A percentile compares a stretch with the other conserved stretches of the same genome.
phyloP scores from a whole-genome alignment of 2,888 invertebrate species.

The Zygaena filipendulae region DNA sequence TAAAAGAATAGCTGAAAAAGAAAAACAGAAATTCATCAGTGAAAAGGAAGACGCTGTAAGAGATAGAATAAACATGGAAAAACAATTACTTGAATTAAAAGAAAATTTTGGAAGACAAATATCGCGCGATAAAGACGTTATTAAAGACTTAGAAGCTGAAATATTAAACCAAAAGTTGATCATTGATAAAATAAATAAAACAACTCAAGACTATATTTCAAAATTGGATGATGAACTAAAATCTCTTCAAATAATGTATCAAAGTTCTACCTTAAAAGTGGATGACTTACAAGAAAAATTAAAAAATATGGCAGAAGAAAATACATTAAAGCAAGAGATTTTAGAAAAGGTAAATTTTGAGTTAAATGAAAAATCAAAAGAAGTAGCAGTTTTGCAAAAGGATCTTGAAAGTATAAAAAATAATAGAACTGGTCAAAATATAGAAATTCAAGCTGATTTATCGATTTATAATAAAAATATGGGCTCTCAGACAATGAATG shows the following conservation, averaged over 20 bases:
- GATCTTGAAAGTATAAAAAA: slow-evolving; percentile 26
- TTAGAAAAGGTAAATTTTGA: slow-evolving; percentile 23
- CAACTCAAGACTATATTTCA: slow-evolving; percentile 30
- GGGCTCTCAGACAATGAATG: no score
- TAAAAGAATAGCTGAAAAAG: slow-evolving; percentile 44
- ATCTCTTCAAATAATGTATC: slow-evolving; percentile 30
- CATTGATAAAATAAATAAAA: slow-evolving; percentile 35
- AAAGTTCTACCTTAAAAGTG: slow-evolving; percentile 27
- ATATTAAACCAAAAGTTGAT: slow-evolving; percentile 44
- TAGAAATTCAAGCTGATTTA: slow-evolving; percentile 21
- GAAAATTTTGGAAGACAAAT: slow-evolving; percentile 34
- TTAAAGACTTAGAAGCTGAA: slow-evolving; percentile 42
- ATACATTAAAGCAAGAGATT: slow-evolving; percentile 19
- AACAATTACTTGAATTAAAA: slow-evolving; percentile 31
- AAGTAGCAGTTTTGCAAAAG: slow-evolving; percentile 27
- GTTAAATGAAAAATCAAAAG: slow-evolving; percentile 29
- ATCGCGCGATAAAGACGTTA: slow-evolving; percentile 27
- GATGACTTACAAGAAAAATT: slow-evolving; percentile 28
- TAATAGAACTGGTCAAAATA: slow-evolving; percentile 19
- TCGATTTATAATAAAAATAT: slow-evolving; percentile 11
- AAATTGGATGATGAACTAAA: slow-evolving; percentile 40
- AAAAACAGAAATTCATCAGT: slow-evolving; percentile 43
- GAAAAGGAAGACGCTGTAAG: slow-evolving; percentile 49
- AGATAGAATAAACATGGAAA: slow-evolving; percentile 34
- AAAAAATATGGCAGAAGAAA: slow-evolving; percentile 21